Evolutionary conservation across 1,140 invertebrate genomes (phyloP).

Genomic region (Drosophila bocqueti): DNA sequence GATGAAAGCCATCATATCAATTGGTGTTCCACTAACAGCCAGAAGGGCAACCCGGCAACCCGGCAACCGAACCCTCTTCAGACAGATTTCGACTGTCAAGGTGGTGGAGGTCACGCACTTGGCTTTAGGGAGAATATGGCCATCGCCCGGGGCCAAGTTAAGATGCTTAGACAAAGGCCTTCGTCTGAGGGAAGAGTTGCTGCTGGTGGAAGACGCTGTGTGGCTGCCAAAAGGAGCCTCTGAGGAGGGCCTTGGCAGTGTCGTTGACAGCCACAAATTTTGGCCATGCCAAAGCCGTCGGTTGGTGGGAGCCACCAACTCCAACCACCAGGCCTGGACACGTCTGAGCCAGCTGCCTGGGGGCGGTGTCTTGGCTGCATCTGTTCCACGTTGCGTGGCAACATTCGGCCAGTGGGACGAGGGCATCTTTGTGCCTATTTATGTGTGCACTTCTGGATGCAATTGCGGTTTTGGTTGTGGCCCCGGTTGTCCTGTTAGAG

Average conservation of each 20-base stretch:
- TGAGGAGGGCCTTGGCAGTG: conserved; percentile 34
- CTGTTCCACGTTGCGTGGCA: conserved; percentile 16
- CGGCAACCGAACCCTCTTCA: conserved; percentile 11
- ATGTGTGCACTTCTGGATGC: conserved; percentile 25
- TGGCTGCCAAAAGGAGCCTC: background rate
- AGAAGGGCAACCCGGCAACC: background rate
- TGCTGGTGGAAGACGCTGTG: background rate
- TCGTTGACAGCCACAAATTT: conserved; percentile 73
- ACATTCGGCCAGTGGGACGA: background rate
- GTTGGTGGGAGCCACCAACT: background rate
- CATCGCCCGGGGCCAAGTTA: conserved; percentile 15
- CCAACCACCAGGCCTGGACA: conserved; percentile 26
- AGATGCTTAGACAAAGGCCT: conserved; percentile 39
- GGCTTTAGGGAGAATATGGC: conserved; percentile 24
- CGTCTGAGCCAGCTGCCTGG: conserved; percentile 12
- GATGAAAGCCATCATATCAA: conserved; percentile 2
- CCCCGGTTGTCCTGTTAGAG: background rate
- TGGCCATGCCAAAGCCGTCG: conserved; percentile 36
- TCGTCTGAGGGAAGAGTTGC: background rate
- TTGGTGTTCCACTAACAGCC: conserved; percentile 1
- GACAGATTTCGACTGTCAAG: conserved; percentile 18
- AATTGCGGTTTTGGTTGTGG: conserved; percentile 33
- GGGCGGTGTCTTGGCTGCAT: conserved; percentile 15
- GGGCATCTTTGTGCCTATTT: conserved; percentile 13
- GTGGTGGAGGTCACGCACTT: conserved; percentile 41